Evolutionary conservation across 2,113 vertebrate genomes (phyloP).

Genomic region (Camelus bactrianus): DNA sequence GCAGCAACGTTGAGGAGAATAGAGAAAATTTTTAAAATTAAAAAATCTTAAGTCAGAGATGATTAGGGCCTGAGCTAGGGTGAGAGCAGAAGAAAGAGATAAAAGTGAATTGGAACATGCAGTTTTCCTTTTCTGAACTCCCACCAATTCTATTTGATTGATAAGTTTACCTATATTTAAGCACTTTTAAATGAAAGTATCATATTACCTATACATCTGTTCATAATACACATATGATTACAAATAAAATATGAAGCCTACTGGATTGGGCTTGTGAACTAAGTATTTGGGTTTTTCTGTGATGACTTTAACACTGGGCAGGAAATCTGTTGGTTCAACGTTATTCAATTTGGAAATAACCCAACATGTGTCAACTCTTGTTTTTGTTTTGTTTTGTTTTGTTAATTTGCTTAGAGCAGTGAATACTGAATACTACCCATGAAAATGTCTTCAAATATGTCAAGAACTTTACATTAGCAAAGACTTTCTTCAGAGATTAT

Average conservation of each 20-base stretch:
- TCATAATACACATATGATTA: neutral
- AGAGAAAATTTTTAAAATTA: neutral
- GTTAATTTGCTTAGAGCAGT: neutral
- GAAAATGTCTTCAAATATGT: conserved; percentile 3
- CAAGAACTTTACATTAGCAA: neutral
- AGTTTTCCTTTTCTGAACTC: neutral
- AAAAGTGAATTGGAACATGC: neutral
- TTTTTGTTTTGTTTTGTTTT: neutral
- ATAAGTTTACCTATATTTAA: neutral
- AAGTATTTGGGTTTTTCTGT: neutral
- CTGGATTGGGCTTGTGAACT: neutral
- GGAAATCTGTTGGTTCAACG: neutral
- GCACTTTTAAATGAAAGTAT: neutral
- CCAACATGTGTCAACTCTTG: neutral
- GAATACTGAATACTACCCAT: neutral
- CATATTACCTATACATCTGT: neutral
- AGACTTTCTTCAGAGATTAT: neutral
- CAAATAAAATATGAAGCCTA: neutral
- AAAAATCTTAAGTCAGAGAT: neutral
- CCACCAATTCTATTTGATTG: neutral
- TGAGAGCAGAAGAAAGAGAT: neutral
- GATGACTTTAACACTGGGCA: neutral
- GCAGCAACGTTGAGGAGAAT: neutral
- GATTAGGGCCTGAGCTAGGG: neutral
- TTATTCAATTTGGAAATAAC: neutral